phyloP scores from a whole-genome alignment of 2,888 invertebrate species.

The Camptogramma bilineatum region DNA sequence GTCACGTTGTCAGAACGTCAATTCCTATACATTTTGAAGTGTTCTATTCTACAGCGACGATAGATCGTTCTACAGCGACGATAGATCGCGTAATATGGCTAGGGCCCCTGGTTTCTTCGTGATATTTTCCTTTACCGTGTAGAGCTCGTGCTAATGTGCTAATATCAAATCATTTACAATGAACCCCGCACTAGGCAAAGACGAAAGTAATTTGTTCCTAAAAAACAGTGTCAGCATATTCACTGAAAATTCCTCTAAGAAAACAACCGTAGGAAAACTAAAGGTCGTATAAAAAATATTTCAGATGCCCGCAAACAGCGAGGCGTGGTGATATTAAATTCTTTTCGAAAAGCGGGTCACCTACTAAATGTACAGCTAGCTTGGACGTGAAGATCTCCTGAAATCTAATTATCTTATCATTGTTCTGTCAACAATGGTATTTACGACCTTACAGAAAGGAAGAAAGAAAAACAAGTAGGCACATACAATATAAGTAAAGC shows the following conservation, averaged over 20 bases:
- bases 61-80: too few species aligned
- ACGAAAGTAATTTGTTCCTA: neutral
- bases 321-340: constrained; percentile 57
- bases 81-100: too few species aligned
- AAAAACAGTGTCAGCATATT: neutral
- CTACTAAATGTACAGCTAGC: constrained; percentile 32
- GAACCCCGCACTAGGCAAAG: too few species aligned
- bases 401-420: constrained; percentile 27
- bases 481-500: neutral
- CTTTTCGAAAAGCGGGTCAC: constrained; percentile 47
- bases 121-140: too few species aligned
- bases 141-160: too few species aligned
- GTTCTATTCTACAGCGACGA: too few species aligned
- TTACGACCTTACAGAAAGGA: constrained; percentile 11
- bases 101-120: too few species aligned
- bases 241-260: constrained; percentile 42
- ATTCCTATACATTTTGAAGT: too few species aligned
- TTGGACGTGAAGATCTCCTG: constrained; percentile 11
- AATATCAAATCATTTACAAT: too few species aligned
- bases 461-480: neutral
- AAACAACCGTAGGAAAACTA: constrained; percentile 47
- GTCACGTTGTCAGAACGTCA: too few species aligned
- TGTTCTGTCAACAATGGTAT: constrained; percentile 26
- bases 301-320: constrained; percentile 45
- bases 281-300: constrained; percentile 53